phyloP scores from a whole-genome alignment of 1,140 invertebrate species.

The Elysia chlorotica region DNA sequence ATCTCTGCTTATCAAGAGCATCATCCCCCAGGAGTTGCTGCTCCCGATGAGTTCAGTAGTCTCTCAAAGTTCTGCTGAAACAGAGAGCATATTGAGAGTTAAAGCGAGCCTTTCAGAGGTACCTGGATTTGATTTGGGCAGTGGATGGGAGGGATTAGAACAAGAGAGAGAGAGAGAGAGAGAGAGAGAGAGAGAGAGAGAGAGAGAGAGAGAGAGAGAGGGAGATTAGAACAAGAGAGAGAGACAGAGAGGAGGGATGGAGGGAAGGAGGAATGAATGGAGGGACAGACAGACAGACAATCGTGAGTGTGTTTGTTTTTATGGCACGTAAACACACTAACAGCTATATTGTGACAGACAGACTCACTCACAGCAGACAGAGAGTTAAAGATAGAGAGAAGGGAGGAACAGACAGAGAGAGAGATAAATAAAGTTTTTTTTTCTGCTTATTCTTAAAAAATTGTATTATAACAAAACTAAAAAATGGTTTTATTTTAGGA shows the following conservation, averaged over 20 bases:
- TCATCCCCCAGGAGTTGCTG: constrained; percentile 3
- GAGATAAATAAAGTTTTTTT: no score
- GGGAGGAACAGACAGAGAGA: no score
- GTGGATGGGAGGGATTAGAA: background rate
- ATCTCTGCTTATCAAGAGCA: constrained; percentile 15
- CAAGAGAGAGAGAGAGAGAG: background rate
- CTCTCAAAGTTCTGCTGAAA: background rate
- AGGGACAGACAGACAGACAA: no score
- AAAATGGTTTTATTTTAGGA: no score
- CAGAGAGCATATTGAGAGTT: background rate
- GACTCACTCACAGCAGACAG: no score
- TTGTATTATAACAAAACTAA: no score
- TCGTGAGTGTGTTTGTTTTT: no score
- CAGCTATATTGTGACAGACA: no score
- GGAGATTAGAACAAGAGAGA: background rate
- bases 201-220: constrained; percentile 2
- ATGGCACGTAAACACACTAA: no score
- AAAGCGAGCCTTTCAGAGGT: background rate
- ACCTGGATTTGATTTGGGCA: background rate
- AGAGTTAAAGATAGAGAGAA: no score
- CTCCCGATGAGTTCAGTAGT: background rate
- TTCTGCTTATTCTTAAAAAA: no score
- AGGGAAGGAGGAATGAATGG: background rate
- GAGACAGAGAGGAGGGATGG: background rate
- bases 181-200: background rate